These are phyloP conservation scores for Nemoura dubitans DNA, from an alignment of 2,888 invertebrate species.

Conservation along the genomic window DNA sequence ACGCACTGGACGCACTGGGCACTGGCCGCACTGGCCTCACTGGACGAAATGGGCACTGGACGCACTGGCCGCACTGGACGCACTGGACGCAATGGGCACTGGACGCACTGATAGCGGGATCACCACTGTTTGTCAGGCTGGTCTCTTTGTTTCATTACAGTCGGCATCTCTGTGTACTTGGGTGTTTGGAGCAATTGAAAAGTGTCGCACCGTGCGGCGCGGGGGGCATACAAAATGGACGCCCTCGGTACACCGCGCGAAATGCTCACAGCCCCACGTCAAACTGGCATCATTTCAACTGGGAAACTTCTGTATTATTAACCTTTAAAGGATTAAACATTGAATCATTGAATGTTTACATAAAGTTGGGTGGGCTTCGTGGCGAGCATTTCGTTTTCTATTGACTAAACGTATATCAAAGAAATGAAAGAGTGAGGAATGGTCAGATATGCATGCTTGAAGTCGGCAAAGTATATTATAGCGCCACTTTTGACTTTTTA, in stretches of 20 bases:
- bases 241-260: neutral
- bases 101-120: neutral
- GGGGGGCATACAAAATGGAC: neutral
- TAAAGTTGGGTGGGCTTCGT: too few relatives aligned
- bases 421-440: neutral
- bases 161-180: neutral
- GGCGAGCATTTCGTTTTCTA: neutral
- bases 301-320: too few relatives aligned
- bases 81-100: too few relatives aligned
- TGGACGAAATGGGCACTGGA: too few relatives aligned
- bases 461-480: neutral
- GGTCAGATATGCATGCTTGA: neutral
- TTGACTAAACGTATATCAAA: neutral
- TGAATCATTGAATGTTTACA: too few relatives aligned
- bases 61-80: too few relatives aligned
- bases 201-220: neutral
- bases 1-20: too few relatives aligned
- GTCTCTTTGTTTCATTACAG: neutral
- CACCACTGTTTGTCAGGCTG: neutral
- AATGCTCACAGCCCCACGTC: neutral
- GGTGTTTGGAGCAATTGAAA: neutral
- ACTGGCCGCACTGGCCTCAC: too few relatives aligned
- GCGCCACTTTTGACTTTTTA: neutral
- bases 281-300: too few relatives aligned
- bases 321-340: too few relatives aligned